Base-by-base conservation (phyloP, 1,140 invertebrate species). In the Megalopta genalis region DNA sequence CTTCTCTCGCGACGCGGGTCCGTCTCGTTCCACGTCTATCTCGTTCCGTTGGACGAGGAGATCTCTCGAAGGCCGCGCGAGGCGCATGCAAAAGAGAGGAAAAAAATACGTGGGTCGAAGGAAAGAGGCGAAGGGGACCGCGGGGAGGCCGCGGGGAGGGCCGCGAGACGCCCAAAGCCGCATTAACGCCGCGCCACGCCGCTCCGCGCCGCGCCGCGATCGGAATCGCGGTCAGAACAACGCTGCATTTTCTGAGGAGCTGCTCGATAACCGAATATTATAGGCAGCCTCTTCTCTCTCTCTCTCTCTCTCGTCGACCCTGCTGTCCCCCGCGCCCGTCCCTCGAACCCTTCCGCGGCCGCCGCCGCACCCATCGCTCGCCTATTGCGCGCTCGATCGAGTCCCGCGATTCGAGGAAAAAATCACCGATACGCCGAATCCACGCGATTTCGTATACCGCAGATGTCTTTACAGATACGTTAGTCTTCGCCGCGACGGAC, bases 51-150 rank as follows among this genome's bases (percentile, higher is more conserved):
- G 75, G 70, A 70, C 54, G 85, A 70, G 77, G 85, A 85, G 80
- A 86, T 85, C 78, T 83, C 78, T 80, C 85, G 85, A 82, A 86
- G 80, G 85, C 77, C 84, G 82, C 78, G 86, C 85, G 83, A 84
- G 86, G 83, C 84, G 80, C 81, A 86, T 85, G 87, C 85, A 87
- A 86, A 88, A 86, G 80, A 78, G 80, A 86, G 74, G 80, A 77
- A 70, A 85, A 85, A 81, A 85, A 81, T 87, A 63, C 21, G 21
- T 6, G 25, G 68, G 49, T 52, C 49, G 60, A 46, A 42, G 60
- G 75, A 62, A 54, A 57, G 66, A 21, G 65, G 64, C 7, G 65
- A 62, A n/a, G 60, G 49, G 16, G n/a, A 57, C 54, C 54, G 71
- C 60, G 62, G 70, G 78, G 42, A 54, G 46, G 4, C 49, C 49